Conservation (phyloP, 2,113 vertebrate species). For the Rissa tridactyla region DNA sequence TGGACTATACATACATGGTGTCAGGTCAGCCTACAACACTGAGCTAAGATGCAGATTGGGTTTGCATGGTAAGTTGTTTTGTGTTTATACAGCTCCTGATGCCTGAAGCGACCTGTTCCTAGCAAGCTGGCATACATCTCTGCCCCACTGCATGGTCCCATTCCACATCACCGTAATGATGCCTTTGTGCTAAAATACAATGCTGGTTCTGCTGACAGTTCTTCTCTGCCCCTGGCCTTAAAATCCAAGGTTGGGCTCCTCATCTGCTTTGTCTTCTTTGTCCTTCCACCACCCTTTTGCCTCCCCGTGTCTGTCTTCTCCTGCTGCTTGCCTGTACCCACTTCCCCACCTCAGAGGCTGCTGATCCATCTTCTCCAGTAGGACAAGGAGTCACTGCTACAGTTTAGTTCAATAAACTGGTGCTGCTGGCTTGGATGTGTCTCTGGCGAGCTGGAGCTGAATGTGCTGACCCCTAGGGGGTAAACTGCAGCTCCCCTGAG, state of each 20-base stretch:
- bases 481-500: too few species aligned
- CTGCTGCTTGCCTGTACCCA: not conserved
- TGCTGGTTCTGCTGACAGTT: not conserved
- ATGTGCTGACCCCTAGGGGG: not conserved
- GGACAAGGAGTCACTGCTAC: not conserved
- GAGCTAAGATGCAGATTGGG: not conserved
- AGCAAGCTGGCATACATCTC: not conserved
- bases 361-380: not conserved
- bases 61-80: accelerated
- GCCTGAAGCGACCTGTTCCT: not conserved
- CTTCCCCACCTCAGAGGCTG: not conserved
- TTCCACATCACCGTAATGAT: not conserved
- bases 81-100: not conserved
- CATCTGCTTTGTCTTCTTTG: not conserved
- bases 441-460: not conserved
- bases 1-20: not conserved
- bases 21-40: not conserved
- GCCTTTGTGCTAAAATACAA: not conserved
- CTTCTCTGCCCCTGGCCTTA: not conserved
- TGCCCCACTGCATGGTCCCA: not conserved
- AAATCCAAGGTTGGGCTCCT: not conserved
- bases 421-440: not conserved
- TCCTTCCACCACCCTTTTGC: not conserved
- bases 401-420: not conserved
- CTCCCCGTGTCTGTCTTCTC: not conserved